Base-by-base conservation (phyloP, 2,888 invertebrate genomes). In the Acanthosepion pharaonis region DNA sequence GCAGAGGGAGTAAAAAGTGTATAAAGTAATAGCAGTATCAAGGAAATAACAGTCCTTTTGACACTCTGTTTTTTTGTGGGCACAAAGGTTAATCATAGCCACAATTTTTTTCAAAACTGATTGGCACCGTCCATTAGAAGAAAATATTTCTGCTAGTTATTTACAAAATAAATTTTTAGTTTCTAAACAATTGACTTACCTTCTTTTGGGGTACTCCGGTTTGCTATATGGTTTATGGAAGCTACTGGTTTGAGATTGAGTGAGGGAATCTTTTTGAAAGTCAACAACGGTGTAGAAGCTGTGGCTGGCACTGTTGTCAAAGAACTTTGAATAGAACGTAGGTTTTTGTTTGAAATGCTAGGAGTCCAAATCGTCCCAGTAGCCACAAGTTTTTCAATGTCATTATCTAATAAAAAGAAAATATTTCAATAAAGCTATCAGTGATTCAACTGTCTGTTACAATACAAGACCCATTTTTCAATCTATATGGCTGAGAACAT, bases 311-410 rank as follows among this genome's bases (percentile, higher is more conserved):
- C 28, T 0, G 93, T n/a, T 51, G 93, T 42, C 51, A n/a, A 53
- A n/a, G 53, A 53, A n/a, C 93, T 53, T 49, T 93, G 93, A n/a
- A 93, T 18, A 11, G 93, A 53, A 18, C 53, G 49, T 6, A 48
- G 49, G 94, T 92, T 94, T 95, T 95, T 55, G 28, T 78, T 53
- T 18, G 94, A 51, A 48, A 92, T 25, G 95, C 96, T 96, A 49
- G 96, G 96, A 95, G 96, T 96, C 96, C 96, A 97, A 51, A 96
- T 94, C 59, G 97, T 96, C 94, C 96, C 97, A 96, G 96, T 97
- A 91, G 97, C 97, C 95, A 97, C 96, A 55, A 97, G 95, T 95
- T 97, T 96, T 94, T 97, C 97, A 23, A 96, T 95, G 42, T 96
- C 96, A 94, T 96, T 95, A 93, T 96, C 97, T 97, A 95, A 95